Conservation (phyloP, 2,888 invertebrate species). For the Drosophila subquinaria region DNA sequence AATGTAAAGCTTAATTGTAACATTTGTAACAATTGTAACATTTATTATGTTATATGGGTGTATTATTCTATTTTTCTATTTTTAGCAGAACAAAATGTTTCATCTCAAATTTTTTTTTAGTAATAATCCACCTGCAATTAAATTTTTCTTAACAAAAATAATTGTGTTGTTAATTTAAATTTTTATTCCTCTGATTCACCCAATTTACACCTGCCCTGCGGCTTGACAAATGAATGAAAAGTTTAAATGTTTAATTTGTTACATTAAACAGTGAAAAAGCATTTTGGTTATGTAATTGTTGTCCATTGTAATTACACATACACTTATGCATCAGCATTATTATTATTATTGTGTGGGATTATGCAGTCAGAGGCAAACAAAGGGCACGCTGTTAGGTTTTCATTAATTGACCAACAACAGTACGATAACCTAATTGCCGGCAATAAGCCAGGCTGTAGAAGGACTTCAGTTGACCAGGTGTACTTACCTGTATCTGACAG, state of each 20-base stretch:
- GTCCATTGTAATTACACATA: not conserved
- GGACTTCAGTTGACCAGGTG: not conserved
- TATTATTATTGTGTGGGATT: not conserved
- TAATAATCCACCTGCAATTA: not conserved
- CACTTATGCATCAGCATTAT: not conserved
- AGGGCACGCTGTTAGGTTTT: not conserved
- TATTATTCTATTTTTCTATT: too few relatives aligned
- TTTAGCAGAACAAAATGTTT: too few relatives aligned
- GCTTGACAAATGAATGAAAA: not conserved
- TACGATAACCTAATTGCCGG: constrained; percentile 37
- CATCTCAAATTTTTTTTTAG: not conserved
- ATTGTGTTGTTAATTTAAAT: not conserved
- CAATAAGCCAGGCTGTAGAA: constrained; percentile 1
- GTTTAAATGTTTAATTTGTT: not conserved
- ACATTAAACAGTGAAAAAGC: not conserved
- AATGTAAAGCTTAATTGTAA: too few relatives aligned
- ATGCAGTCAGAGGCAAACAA: constrained; percentile 5
- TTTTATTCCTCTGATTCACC: not conserved
- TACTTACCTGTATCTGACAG: constrained; percentile 94
- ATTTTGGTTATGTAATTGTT: not conserved
- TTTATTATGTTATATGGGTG: too few relatives aligned
- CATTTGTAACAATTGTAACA: too few relatives aligned
- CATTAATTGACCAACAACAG: constrained; percentile 29
- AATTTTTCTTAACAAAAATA: not conserved
- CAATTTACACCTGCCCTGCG: not conserved